Evolutionary conservation across 1,140 invertebrate genomes (phyloP).

Genomic region (Temnothorax longispinosus): DNA sequence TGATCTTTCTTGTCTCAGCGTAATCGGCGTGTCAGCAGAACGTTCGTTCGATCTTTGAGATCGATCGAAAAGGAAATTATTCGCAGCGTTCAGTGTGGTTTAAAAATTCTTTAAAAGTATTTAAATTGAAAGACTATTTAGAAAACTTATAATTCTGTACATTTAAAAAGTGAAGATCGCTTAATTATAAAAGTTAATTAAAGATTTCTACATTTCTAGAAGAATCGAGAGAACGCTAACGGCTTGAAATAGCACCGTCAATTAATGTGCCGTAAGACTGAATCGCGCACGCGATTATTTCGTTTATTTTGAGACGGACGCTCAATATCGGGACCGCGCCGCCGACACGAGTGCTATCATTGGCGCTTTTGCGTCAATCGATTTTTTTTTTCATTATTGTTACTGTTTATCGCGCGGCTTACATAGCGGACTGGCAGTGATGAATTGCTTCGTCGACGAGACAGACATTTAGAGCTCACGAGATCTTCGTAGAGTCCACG

Average conservation of each 20-base stretch:
- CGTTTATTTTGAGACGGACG: conserved; percentile 50
- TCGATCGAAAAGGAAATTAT: neutral
- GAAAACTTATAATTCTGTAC: neutral
- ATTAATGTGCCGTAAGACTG: neutral
- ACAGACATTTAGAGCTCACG: conserved; percentile 49
- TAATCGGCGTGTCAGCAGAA: neutral
- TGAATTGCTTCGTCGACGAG: conserved; percentile 8
- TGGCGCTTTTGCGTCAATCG: conserved; percentile 80
- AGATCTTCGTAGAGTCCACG: conserved; percentile 10
- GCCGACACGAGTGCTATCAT: conserved; percentile 65
- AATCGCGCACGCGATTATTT: neutral
- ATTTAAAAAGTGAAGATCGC: neutral
- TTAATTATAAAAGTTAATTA: neutral
- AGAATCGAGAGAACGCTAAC: neutral
- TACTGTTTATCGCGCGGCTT: neutral
- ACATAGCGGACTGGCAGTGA: conserved; percentile 28
- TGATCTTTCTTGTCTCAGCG: neutral
- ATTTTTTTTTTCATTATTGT: conserved; percentile 73
- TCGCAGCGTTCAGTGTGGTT: neutral
- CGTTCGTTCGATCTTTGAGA: neutral
- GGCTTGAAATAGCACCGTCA: neutral
- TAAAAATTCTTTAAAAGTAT: neutral
- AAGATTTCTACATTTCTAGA: neutral
- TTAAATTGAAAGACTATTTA: neutral
- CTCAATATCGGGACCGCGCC: conserved; percentile 49